Evolutionary conservation across 2,113 vertebrate species (phyloP), one percentile per base, ranked within the genome.

Genomic region (Oophaga pumilio): DNA sequence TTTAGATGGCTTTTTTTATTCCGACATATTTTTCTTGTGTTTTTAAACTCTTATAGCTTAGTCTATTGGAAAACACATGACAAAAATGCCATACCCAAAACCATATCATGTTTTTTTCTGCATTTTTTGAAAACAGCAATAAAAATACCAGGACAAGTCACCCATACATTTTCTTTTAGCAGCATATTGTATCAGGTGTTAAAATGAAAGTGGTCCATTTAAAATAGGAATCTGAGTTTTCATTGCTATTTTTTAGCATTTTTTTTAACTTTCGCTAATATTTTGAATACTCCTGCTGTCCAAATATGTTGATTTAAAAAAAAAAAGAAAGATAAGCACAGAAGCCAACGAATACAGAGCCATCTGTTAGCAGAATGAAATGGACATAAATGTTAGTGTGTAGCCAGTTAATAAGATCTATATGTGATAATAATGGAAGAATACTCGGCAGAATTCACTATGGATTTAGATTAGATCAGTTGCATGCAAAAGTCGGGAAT

Each of bases 291-390:
- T 17, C 50, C 50, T 79, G 77, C 52, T 79, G 50, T 53, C 56
- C 77, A 26, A 17, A 26, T 79, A 79, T 56, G 26, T 79, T 79
- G 56, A 53, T 79, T 14, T 57, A 28, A 73, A 79, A 79, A 20
- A 68, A 26, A 59, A 79, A 22, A 22, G 20, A 26, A 78, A 24
- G 24, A 79, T 18, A n/a, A 50, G 18, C 71, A 74, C 71, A 74
- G 71, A 33, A 74, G 77, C 33, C 26, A 84, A 84, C 33, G 82
- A 28, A 56, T 68, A 71, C 66, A 84, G n/a, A 84, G 64, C 82
- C 82, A 84, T 84, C 82, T 84, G 82, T 69, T 84, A 33, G 49
- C 9, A 52, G 49, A 28, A 84, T 56, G 50, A 24, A 68, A 28
- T 43, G 22, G 52, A 73, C 5, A 74, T 50, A 49, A 74, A 71